Base-by-base conservation (phyloP, 2,113 vertebrate genomes). In the Rhabdomys dilectus region DNA sequence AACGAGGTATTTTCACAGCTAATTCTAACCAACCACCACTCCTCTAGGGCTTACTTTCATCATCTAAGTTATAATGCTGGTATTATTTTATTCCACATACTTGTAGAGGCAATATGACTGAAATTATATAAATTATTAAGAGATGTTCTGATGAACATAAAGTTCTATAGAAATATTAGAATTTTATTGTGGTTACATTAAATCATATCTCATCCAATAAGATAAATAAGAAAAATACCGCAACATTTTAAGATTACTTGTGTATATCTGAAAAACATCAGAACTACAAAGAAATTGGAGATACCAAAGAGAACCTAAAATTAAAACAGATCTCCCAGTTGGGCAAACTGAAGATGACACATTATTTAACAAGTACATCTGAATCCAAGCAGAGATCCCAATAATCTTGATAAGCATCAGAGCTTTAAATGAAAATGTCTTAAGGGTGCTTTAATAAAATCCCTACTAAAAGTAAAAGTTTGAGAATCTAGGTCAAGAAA, bases 261-360 rank as follows among this genome's bases (percentile, higher is more conserved):
- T 16, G 6, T 78, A 5, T 45, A 24, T 39, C 56, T 53, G 64
- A 88, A 90, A 93, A 88, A 24, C 15, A 81, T 42, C n/a, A 85
- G 26, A 91, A 70, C 45, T 78, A 76, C 80, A 93, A 77, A 97
- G 58, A 77, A 92, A 97, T 8, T 21, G 51, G 34, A 93, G 60
- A 70, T 75, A 68, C 53, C 66, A 72, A 85, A 75, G 39, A 89
- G 77, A 42, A 91, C 86, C 3, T 86, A 96, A 89, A 91, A 77
- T 80, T 48, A 84, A 97, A 87, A 16, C 34, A 68, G 58, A 73
- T 86, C 62, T 89, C 75, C 89, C 39, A 64, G n/a, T 92, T 60
- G 56, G 56, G 13, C 36, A 90, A 94, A 48, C 26, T 92, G 53
- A 81, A 48, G 34, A 89, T 45, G 48, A 72, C 16, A 60, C 51